Conservation (phyloP, 2,113 vertebrate genomes). For the Zapornia atra region DNA sequence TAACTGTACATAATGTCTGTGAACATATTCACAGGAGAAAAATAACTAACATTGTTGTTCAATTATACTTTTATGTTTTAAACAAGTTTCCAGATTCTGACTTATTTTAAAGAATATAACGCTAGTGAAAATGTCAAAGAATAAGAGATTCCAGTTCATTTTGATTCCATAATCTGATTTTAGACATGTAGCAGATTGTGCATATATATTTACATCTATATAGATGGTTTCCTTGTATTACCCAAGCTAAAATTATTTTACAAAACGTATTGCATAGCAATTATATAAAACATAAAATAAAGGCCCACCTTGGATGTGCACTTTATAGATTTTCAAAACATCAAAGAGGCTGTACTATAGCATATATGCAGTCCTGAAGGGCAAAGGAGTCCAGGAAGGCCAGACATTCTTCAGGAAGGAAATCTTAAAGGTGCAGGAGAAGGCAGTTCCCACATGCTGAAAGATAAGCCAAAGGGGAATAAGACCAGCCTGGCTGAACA, state of each 20-base stretch:
- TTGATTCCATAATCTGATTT: neutral
- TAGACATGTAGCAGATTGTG: neutral
- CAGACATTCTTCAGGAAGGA: neutral
- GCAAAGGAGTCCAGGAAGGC: neutral
- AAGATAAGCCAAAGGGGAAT: fast-evolving
- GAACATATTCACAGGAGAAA: neutral
- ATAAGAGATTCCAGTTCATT: neutral
- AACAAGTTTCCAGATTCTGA: neutral
- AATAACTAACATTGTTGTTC: neutral
- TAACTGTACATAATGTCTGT: neutral
- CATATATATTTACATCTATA: neutral
- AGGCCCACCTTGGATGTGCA: fast-evolving
- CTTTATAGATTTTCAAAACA: neutral
- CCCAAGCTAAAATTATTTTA: neutral
- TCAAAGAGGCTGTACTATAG: neutral
- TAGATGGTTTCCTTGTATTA: neutral
- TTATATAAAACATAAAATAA: neutral
- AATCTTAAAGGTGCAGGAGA: neutral
- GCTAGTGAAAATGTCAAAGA: neutral
- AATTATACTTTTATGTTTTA: neutral
- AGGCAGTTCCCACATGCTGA: fast-evolving
- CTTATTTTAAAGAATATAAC: neutral
- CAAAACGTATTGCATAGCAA: neutral
- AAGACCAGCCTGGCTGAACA: fast-evolving
- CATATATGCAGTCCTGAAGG: neutral